Evolutionary conservation across 2,113 vertebrate genomes (phyloP).

Genomic region (Macquaria australasica): DNA sequence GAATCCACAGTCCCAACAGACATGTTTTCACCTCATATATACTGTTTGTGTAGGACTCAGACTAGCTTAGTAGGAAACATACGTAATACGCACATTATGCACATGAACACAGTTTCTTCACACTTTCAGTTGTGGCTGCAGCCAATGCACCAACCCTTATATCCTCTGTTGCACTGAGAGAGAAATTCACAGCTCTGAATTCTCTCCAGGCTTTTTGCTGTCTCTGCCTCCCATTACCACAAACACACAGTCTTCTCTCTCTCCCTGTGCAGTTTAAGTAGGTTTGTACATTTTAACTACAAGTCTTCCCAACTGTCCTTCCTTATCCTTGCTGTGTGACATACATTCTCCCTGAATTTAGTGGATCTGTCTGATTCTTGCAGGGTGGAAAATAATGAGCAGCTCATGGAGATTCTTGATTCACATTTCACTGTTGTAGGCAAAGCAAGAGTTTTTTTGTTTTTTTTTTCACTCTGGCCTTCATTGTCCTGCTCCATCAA

Average conservation of each 20-base stretch:
- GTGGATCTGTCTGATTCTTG: background rate
- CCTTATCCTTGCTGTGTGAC: background rate
- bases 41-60: background rate
- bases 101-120: conserved; percentile 43
- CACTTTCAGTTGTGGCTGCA: conserved; percentile 40
- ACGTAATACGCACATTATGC: background rate
- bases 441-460: background rate
- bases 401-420: background rate
- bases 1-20: conserved; percentile 21
- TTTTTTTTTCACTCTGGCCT: background rate
- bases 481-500: conserved; percentile 24
- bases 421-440: background rate
- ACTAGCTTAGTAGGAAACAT: background rate
- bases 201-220: conserved; percentile 22
- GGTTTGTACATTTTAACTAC: conserved; percentile 4
- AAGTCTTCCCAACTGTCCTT: background rate
- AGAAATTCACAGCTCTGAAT: conserved; percentile 50
- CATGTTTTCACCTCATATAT: conserved; percentile 38
- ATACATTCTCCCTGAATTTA: background rate
- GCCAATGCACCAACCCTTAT: conserved; percentile 13
- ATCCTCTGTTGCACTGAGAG: conserved; percentile 15
- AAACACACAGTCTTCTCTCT: background rate
- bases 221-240: conserved; percentile 8
- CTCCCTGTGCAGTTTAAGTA: conserved; percentile 1
- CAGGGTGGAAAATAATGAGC: background rate